Percentiles rank a stretch among this genome's conserved stretches.
Conservation (phyloP, 2,888 invertebrate genomes). For the Watsonalla cultraria region DNA sequence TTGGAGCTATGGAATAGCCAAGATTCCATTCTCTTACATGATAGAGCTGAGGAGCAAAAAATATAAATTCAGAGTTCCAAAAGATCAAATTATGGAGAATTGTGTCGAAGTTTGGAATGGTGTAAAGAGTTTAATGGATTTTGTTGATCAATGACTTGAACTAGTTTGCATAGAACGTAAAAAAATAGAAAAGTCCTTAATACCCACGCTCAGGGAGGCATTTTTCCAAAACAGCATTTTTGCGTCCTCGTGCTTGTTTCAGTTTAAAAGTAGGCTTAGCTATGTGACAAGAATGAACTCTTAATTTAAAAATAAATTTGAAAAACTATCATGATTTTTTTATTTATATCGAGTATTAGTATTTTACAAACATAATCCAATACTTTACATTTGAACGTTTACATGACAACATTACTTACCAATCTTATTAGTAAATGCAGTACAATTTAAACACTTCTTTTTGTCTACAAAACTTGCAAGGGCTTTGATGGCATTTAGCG, state of each 20-base stretch:
- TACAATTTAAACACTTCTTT: constrained; percentile 49
- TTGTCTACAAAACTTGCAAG: constrained; percentile 52
- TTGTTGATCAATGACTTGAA: constrained; percentile 41
- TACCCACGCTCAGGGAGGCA: too few relatives aligned
- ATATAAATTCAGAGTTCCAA: constrained; percentile 56
- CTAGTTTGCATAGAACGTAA: neutral
- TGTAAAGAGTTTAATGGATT: constrained; percentile 54
- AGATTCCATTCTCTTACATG: constrained; percentile 69
- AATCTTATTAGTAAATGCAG: constrained; percentile 19
- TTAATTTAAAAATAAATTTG: neutral
- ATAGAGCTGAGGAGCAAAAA: constrained; percentile 60
- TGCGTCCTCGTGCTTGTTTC: neutral
- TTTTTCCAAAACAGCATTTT: too few relatives aligned
- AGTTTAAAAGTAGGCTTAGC: neutral
- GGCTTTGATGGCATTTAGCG: constrained; percentile 48
- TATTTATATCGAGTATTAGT: neutral
- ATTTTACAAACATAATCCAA: neutral
- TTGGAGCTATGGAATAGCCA: constrained; percentile 66
- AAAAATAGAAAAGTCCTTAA: neutral
- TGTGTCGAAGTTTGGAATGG: constrained; percentile 58
- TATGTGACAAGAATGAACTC: constrained; percentile 6
- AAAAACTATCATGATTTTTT: constrained; percentile 14
- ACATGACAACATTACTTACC: neutral
- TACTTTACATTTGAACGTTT: neutral
- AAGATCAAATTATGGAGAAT: constrained; percentile 55